Evolutionary conservation across 2,797 vertebrate species (phyloP).

Genomic region (Bradypus variegatus): DNA sequence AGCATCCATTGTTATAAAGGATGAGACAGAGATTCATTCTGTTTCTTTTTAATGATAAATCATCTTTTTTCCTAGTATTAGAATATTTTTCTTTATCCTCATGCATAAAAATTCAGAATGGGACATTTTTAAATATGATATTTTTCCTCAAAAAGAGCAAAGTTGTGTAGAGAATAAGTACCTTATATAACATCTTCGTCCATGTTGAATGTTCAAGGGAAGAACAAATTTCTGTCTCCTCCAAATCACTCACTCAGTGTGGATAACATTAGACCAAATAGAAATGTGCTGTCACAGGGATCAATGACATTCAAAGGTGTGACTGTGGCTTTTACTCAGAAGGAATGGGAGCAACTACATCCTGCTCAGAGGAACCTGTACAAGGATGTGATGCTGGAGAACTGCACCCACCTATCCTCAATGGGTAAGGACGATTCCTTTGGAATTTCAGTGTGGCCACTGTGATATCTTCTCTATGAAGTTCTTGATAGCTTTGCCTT

Average conservation of each 20-base stretch:
- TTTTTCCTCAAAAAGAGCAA: conserved; percentile 18
- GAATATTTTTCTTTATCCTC: background rate
- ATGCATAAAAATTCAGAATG: background rate
- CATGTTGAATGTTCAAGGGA: background rate
- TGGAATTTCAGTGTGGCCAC: background rate
- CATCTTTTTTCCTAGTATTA: background rate
- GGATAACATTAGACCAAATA: conserved; percentile 3
- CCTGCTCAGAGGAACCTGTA: conserved; percentile 40
- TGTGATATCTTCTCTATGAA: background rate
- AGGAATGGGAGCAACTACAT: conserved; percentile 55
- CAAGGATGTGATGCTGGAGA: conserved; percentile 57
- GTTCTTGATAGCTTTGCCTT: background rate
- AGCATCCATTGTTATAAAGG: background rate
- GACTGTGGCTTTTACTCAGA: conserved; percentile 54
- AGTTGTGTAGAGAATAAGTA: background rate
- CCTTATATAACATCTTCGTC: background rate
- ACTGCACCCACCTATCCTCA: conserved; percentile 39
- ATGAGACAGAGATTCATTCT: background rate
- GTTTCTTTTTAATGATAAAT: background rate
- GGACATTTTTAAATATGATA: background rate
- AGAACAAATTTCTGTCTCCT: background rate
- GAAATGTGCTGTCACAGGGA: conserved; percentile 39
- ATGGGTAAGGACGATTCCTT: conserved; percentile 42
- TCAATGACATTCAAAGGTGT: conserved; percentile 48
- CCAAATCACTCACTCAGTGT: background rate